Evolutionary conservation across 2,113 vertebrate genomes (phyloP), one percentile per base, ranked within the genome.

Genomic region (Polypterus bichir): DNA sequence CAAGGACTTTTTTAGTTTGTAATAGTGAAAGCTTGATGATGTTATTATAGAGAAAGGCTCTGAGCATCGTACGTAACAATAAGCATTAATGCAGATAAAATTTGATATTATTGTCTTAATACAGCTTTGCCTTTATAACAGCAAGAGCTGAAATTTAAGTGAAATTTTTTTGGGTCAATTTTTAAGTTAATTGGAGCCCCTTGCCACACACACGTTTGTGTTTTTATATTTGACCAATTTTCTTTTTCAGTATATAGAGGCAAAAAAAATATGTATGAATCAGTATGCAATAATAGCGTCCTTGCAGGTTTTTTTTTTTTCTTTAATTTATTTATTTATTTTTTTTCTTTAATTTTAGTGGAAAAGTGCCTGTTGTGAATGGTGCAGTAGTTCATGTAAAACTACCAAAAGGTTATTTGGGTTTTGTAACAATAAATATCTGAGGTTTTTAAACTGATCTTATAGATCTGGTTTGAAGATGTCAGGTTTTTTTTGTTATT

Each of bases 351-450:
- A 27, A 72, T 62, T 8, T 60, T 67, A 65, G 79, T 68, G 79
- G 75, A 77, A 71, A 85, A 86, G 82, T 86, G 82, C 84, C 85
- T 84, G 79, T 74, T 69, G 68, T 77, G 27, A 68, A 74, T 79
- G 71, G 65, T 66, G 59, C 59, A 65, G 78, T 74, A 66, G 76
- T 78, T 82, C 72, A 73, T 66, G 62, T 70, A 66, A 61, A 59
- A 27, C 60, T 70, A 47, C 65, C 65, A 67, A 61, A 60, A 64
- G 61, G 59, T 62, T 60, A 2, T 65, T 68, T 49, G 10, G 61
- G 54, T 44, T 57, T 44, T 57, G 46, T 57, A 7, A 44, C 44
- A 45, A 57, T 7, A 57, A 27, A 27, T 27, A 27, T 27, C 27
- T 27, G 27, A 27, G 27, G 27, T 27, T 27, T 27, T 27, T 27